Base-by-base conservation (phyloP, 2,888 invertebrate species). In the Zhengitettix transpicula region DNA sequence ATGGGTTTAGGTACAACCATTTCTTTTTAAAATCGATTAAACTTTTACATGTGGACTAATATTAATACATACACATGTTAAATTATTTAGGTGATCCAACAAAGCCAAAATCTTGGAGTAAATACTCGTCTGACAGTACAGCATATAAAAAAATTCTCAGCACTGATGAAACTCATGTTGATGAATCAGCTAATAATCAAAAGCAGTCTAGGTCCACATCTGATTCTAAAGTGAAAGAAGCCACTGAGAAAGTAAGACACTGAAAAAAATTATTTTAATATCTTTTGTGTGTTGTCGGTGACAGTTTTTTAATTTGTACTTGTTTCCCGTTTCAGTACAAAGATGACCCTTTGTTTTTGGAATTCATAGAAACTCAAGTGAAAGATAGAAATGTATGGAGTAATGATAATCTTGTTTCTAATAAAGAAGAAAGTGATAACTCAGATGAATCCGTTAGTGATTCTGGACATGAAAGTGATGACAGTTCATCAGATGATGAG, bases 51-150 rank as follows among this genome's bases (percentile, higher is more conserved):
- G 28, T 28, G 28, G 28, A 28, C 28, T 28, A 7, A 28, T 7
- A 28, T 28, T 7, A 28, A 28, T 28, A 28, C 28, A 28, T 5
- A 28, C 2, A 28, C 28, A 28, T 28, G 28, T 28, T 28, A 28
- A n/a, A 28, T 56, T 58, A 61, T 60, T 15, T 61, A 76, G 80
- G 79, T 51, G 82, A 82, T 69, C 70, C 80, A 52, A 78, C 78
- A 58, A 95, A 95, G 72, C 90, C 93, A 1, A 82, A 89, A 72
- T 82, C 95, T 0, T 95, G 95, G 94, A 96, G 94, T 72, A 94
- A 93, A 76, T 87, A 95, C 76, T 82, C 93, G 1, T 72, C 80
- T 47, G 91, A 91, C 62, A 89, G 86, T 70, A 80, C 82, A 61
- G 81, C 81, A 9, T 81, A 78, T 67, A 80, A 81, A 67, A 80